phyloP scores from a whole-genome alignment of 2,888 invertebrate genomes.

The Cheilosia soror region DNA sequence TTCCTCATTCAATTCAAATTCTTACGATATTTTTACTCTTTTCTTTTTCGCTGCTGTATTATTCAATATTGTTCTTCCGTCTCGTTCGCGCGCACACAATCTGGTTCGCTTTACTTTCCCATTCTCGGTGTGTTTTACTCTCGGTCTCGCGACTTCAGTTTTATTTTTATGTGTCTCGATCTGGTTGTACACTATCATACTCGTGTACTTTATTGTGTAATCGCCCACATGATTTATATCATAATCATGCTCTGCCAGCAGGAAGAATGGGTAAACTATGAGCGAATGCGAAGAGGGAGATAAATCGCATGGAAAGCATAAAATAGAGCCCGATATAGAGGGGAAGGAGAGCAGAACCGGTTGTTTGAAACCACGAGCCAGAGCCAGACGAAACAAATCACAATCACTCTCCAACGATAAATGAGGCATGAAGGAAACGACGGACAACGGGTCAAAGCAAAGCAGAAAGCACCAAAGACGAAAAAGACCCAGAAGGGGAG shows the following conservation, averaged over 20 bases:
- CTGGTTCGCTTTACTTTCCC: conserved; percentile 1
- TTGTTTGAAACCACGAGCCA: conserved; percentile 52
- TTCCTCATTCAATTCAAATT: conserved; percentile 52
- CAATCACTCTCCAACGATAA: conserved; percentile 51
- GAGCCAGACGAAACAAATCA: conserved; percentile 61
- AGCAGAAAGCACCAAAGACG: not conserved
- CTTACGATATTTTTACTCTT: conserved; percentile 19
- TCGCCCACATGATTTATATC: conserved; percentile 72
- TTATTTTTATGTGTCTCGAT: conserved; percentile 30
- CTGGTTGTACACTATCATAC: conserved; percentile 45
- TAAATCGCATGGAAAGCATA: conserved; percentile 16
- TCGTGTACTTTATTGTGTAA: conserved; percentile 71
- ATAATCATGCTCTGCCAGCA: conserved; percentile 56
- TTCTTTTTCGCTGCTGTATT: conserved; percentile 25
- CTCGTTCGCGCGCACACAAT: conserved; percentile 6
- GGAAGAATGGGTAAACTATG: conserved; percentile 38
- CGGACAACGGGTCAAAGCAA: not conserved
- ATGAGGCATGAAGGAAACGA: conserved; percentile 30
- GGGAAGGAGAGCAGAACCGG: conserved; percentile 19
- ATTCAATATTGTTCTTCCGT: conserved; percentile 39
- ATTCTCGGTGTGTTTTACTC: conserved; percentile 10
- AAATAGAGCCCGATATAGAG: conserved; percentile 1
- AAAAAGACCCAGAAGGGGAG: not conserved
- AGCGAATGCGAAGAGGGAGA: conserved; percentile 33
- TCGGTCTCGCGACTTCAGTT: conserved; percentile 15